These are phyloP conservation scores for Drosophila paulistorum DNA, from an alignment of 1,140 invertebrate species.

Conservation along the genomic window DNA sequence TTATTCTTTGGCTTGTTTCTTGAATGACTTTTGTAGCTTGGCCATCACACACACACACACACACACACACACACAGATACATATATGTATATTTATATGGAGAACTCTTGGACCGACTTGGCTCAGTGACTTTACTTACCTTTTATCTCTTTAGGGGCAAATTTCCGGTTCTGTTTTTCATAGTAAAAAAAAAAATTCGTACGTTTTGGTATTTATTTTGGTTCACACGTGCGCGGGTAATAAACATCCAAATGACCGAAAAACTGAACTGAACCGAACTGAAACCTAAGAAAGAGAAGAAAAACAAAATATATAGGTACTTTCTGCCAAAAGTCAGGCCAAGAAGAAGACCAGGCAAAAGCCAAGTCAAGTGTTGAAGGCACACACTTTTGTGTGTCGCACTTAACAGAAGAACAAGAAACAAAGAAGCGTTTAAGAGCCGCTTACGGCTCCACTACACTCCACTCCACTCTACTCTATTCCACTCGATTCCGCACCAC, in stretches of 20 bases:
- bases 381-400: constrained; percentile 52
- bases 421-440: constrained; percentile 48
- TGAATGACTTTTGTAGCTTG: constrained; percentile 14
- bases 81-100: not conserved
- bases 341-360: constrained; percentile 22
- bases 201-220: constrained; percentile 75
- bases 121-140: constrained; percentile 32
- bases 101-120: constrained; percentile 21
- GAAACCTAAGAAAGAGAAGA: constrained; percentile 30
- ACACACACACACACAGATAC: not conserved
- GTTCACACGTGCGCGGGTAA: constrained; percentile 79
- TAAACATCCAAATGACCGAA: constrained; percentile 78
- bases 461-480: not conserved
- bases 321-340: constrained; percentile 37
- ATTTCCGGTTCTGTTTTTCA: constrained; percentile 75
- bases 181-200: constrained; percentile 66
- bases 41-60: constrained; percentile 29
- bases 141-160: constrained; percentile 43
- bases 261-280: constrained; percentile 33
- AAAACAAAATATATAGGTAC: no score
- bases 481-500: not conserved
- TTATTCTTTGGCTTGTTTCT: constrained; percentile 23
- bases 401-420: constrained; percentile 41
- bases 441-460: constrained; percentile 11
- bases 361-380: constrained; percentile 50